Evolutionary conservation across 2,113 vertebrate species (phyloP).

Genomic region (Tragelaphus buxtoni): DNA sequence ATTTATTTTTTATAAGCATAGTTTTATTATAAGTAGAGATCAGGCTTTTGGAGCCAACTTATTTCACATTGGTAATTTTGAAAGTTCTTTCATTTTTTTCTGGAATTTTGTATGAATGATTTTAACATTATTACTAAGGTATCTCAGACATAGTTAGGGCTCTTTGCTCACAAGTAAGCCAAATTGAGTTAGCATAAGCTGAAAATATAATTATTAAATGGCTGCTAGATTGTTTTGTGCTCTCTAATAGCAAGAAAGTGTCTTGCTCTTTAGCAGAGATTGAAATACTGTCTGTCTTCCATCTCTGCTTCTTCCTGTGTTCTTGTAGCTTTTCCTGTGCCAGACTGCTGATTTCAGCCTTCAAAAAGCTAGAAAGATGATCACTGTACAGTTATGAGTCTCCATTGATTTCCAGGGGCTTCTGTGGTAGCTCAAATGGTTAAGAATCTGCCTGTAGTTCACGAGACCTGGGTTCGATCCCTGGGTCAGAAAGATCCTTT

Average conservation of each 20-base stretch:
- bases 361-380: background rate
- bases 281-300: background rate
- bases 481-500: background rate
- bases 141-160: background rate
- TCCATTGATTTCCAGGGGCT: background rate
- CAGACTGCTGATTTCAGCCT: background rate
- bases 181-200: background rate
- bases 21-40: background rate
- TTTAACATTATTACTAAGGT: slow-evolving; percentile 1
- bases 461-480: background rate
- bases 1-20: background rate
- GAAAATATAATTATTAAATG: background rate
- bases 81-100: background rate
- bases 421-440: background rate
- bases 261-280: background rate
- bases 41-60: background rate
- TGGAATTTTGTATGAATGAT: background rate
- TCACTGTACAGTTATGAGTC: background rate
- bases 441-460: background rate
- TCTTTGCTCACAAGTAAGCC: background rate
- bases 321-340: background rate
- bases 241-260: background rate
- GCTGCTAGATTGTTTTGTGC: background rate
- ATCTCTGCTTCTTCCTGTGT: background rate
- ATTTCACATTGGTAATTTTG: background rate